Conservation (phyloP, 2,113 vertebrate genomes). For the Silurus glanis region DNA sequence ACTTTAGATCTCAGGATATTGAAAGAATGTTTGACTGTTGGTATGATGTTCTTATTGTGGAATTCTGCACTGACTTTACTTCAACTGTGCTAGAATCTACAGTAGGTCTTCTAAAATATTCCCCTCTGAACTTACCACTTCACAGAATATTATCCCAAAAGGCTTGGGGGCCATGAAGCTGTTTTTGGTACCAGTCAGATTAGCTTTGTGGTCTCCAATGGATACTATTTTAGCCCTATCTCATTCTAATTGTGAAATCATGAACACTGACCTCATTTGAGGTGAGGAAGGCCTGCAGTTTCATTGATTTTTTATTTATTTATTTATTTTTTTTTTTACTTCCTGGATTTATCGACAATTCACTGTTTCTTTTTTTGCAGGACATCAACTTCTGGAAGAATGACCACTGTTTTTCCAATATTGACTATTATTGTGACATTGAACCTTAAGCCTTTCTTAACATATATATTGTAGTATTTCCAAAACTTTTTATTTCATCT, state of each 20-base stretch:
- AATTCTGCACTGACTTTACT: background rate
- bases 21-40: background rate
- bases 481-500: background rate
- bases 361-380: background rate
- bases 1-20: background rate
- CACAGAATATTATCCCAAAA: background rate
- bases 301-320: background rate
- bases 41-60: background rate
- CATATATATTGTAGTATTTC: background rate
- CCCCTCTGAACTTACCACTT: background rate
- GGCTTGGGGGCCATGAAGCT: background rate
- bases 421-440: background rate
- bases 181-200: background rate
- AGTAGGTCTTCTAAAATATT: background rate
- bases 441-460: background rate
- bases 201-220: background rate
- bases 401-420: background rate
- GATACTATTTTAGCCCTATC: background rate
- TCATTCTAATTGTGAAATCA: background rate
- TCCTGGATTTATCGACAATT: background rate
- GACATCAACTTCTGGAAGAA: background rate
- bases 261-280: background rate
- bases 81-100: background rate
- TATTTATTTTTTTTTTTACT: background rate
- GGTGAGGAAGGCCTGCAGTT: background rate